Conservation (phyloP, 2,113 vertebrate genomes). For the Gymnogyps californianus region DNA sequence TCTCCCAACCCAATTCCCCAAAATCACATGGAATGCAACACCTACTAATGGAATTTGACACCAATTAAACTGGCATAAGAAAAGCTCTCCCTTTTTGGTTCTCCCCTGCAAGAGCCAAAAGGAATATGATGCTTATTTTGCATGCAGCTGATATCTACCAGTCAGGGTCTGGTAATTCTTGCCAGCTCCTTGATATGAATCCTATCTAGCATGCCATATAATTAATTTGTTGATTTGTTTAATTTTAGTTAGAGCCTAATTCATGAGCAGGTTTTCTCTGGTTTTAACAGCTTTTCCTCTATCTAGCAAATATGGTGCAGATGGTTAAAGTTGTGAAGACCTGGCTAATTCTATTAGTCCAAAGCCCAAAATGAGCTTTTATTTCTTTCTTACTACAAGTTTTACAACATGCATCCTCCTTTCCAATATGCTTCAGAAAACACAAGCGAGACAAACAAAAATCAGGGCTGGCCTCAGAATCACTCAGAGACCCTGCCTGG, state of each 20-base stretch:
- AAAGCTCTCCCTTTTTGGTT: not conserved
- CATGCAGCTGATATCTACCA: not conserved
- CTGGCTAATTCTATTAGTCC: not conserved
- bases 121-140: not conserved
- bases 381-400: not conserved
- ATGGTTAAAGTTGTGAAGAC: not conserved
- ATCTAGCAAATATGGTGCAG: accelerated
- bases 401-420: not conserved
- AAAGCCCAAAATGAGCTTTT: not conserved
- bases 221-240: not conserved
- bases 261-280: not conserved
- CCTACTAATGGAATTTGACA: not conserved
- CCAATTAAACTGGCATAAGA: not conserved
- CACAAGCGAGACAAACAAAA: not conserved
- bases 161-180: not conserved
- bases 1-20: not conserved
- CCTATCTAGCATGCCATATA: not conserved
- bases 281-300: not conserved
- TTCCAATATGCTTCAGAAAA: not conserved
- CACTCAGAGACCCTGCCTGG: not conserved
- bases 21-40: not conserved
- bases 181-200: not conserved
- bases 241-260: not conserved
- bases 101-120: not conserved
- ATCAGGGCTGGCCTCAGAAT: not conserved